Evolutionary conservation across 2,888 invertebrate genomes (phyloP), one percentile per base, ranked within the genome.

Genomic region (Orthosia gracilis): DNA sequence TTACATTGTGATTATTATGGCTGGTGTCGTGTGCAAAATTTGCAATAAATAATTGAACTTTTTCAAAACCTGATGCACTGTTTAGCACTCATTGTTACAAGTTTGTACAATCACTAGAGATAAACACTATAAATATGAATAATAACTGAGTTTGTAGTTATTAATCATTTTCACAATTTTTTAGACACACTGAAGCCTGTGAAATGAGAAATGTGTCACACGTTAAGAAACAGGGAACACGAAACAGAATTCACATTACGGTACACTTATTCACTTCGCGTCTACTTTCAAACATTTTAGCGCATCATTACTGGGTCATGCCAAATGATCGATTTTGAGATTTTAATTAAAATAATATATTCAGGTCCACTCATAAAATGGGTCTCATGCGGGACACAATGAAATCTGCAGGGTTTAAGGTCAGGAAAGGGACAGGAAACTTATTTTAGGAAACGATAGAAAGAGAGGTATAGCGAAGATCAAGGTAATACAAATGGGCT

Each of bases 1-100:
- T 96, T 96, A 95, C 95, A 95, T 96, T 96, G 96, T 94, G 94
- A 92, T 90, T 91, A 90, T 89, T 92, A 92, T 94, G 91, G 92
- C 93, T 94, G 89, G 94, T 95, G 95, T 92, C 90, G 90, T 90
- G 96, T 96, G 96, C 95, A 91, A 93, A 81, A 92, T 92, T 94
- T 92, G 92, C 90, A 90, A 92, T 91, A 91, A 93, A 91, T 91
- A 91, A 92, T 92, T 92, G 83, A 92, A 92, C 87, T 92, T 85
- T 91, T 94, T 80, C 92, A 94, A 91, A 94, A 96, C 95, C 96
- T 96, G 95, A 90, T 91, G 90, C 93, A 93, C 94, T 89, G 89
- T 91, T 88, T 89, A 88, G 82, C 85, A 84, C 88, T 88, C 92
- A 89, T 91, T 91, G 92, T 94, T 90, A 86, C 88, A 79, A 74